Base-by-base conservation (phyloP, 2,797 vertebrate species). In the Ispidina lecontei region DNA sequence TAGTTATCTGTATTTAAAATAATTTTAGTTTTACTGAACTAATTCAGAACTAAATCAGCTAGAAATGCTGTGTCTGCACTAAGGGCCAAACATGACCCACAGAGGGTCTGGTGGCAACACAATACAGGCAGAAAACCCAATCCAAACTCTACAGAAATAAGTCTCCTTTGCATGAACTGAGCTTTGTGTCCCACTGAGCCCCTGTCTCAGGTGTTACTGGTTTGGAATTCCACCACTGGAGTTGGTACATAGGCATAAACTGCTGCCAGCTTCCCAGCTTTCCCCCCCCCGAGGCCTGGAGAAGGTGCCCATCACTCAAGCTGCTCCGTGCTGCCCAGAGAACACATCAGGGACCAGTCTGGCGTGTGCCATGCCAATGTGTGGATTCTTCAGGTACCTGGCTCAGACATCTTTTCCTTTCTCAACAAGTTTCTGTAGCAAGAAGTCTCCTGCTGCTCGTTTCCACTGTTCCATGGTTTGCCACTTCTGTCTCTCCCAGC, bases 361-460 rank as follows among this genome's bases (percentile, higher is more conserved):
- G 25, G 12, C 3, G 3, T 3, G 7, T n/a, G 12, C 14, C 22
- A 33, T 52, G 64, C 79, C 86, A 31, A 25, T 0, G n/a, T 1
- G 87, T 16, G 19, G 67, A 22, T 35, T 72, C 89, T 91, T 90
- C 92, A 14, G 77, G 44, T 23, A 46, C 67, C 60, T 73, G 91
- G 28, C 89, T 93, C 84, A 59, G 71, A 5, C 14, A 25, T 4
- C 55, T 82, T 55, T 12, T 11, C n/a, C 46, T 64, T 56, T 23
- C 77, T 58, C 62, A 51, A 25, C 37, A 60, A 46, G 46, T 67
- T 62, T 29, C 11, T 1, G 49, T 25, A 60, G 88, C 3, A 0
- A 52, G 81, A 0, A 52, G 81, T 55, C 43, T 46, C 47, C 21
- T 33, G 54, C 80, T 84, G 67, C 76, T 58, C 1, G 2, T 14